These are phyloP conservation scores for Oryzias celebensis DNA, from an alignment of 2,113 vertebrate genomes.

Conservation along the genomic window DNA sequence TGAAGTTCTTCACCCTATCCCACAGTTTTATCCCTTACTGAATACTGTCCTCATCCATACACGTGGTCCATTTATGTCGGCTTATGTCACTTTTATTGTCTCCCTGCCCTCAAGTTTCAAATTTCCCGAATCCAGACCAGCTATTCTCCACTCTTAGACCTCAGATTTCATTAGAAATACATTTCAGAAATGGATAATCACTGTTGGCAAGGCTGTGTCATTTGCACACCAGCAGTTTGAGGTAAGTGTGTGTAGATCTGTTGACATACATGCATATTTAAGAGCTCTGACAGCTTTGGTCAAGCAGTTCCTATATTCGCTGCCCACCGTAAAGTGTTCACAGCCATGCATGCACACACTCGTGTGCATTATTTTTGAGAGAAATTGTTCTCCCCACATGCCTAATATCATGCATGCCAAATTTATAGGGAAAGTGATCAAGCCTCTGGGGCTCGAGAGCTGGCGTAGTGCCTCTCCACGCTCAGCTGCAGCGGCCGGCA, in stretches of 20 bases:
- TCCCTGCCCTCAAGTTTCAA: conserved; percentile 25
- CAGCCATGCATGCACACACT: conserved; percentile 3
- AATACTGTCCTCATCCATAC: conserved; percentile 16
- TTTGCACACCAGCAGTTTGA: not conserved
- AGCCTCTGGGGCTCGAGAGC: conserved; percentile 60
- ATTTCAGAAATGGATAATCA: conserved; percentile 4
- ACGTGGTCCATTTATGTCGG: conserved; percentile 32
- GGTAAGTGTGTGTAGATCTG: not conserved
- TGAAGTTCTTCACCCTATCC: conserved; percentile 9
- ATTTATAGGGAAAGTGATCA: conserved; percentile 53
- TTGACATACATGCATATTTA: not conserved
- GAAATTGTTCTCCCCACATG: conserved; percentile 20
- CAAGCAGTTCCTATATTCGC: not conserved
- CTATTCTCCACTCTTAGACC: conserved; percentile 26
- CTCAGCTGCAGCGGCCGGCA: conserved; percentile 41
- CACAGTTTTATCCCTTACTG: conserved; percentile 8
- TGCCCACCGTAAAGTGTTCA: not conserved
- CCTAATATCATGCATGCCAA: conserved; percentile 23
- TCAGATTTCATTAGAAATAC: conserved; percentile 41
- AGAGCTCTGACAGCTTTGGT: not conserved
- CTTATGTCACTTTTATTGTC: conserved; percentile 42
- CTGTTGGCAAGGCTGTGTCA: conserved; percentile 18
- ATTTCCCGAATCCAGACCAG: conserved; percentile 50
- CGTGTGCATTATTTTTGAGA: not conserved
- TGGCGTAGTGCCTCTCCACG: conserved; percentile 55